Evolutionary conservation across 2,797 vertebrate species (phyloP), one percentile per base, ranked within the genome.

Genomic region (Aeoliscus strigatus): DNA sequence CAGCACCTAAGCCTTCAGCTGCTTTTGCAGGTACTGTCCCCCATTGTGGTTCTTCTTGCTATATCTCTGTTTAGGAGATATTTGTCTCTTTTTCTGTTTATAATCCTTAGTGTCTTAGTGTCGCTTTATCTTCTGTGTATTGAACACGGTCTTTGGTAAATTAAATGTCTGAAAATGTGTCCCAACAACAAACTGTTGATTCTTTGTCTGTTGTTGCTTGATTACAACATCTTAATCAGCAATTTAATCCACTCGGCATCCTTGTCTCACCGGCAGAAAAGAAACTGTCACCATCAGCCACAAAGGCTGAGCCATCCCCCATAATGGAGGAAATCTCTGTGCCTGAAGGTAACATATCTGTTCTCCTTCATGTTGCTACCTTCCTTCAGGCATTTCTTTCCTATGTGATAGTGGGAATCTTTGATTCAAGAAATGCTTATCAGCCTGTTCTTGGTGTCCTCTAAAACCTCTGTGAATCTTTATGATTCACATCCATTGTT

Each of bases 281-380:
- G 66, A 63, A 64, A 65, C 39, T 42, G 0, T 60, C 73, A 51
- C 57, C 58, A 5, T 21, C 50, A 26, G 42, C 32, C 8, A 4
- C 16, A 14, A 36, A 49, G 65, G 46, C 65, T 48, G 45, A 66
- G 48, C 51, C 58, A 1, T 57, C 54, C 26, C 40, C 57, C 7
- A 35, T 62, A 4, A 31, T 26, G 1, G 29, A 70, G 58, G 29
- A 23, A 37, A 10, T 41, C 14, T 52, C 56, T 59, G 41, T 52
- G 1, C 70, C 80, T 29, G 64, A 71, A 84, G 83, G 83, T 86
- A 83, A 73, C n/a, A 1, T 32, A 23, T 11, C 38, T 46, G n/a
- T n/a, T n/a, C n/a, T n/a, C n/a, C n/a, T n/a, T n/a, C n/a, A n/a
- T n/a, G n/a, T n/a, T n/a, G n/a, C n/a, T n/a, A n/a, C n/a, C 25